Percentiles rank a stretch among this genome's conserved stretches.
These are phyloP conservation scores for Drosophila paramelanica DNA, from an alignment of 2,888 invertebrate species.

Conservation along the genomic window DNA sequence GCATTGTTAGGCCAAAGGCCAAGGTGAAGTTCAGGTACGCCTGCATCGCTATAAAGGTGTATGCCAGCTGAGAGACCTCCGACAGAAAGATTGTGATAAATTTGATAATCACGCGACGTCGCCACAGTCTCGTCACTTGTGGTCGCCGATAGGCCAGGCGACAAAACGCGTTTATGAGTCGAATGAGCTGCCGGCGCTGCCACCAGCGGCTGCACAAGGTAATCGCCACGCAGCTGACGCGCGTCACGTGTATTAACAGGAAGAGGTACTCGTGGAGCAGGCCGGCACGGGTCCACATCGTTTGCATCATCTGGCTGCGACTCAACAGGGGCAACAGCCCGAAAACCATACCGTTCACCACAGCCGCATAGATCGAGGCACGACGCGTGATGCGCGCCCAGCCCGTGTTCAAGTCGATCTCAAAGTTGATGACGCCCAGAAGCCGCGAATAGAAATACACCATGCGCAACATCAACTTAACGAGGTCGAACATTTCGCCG, in stretches of 20 bases:
- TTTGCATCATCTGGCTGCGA: not conserved
- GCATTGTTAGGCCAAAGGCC: not conserved
- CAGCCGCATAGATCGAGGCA: slow-evolving; percentile 34
- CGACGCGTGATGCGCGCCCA: slow-evolving; percentile 24
- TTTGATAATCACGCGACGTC: slow-evolving; percentile 31
- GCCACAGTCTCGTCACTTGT: slow-evolving; percentile 21
- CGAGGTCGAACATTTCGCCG: slow-evolving; percentile 36
- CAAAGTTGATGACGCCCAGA: slow-evolving; percentile 64
- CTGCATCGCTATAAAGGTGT: slow-evolving; percentile 6
- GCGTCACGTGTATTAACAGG: slow-evolving; percentile 31
- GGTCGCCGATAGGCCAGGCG: slow-evolving; percentile 36
- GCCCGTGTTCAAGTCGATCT: slow-evolving; percentile 50
- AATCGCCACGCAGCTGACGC: slow-evolving; percentile 31
- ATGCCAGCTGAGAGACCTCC: slow-evolving; percentile 37
- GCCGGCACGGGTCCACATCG: slow-evolving; percentile 9
- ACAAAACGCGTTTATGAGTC: slow-evolving; percentile 37
- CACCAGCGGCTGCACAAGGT: slow-evolving; percentile 58
- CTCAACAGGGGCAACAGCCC: slow-evolving; percentile 8
- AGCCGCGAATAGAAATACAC: slow-evolving; percentile 43
- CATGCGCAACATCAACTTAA: slow-evolving; percentile 43
- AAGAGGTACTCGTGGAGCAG: slow-evolving; percentile 54
- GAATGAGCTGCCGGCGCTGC: slow-evolving; percentile 38
- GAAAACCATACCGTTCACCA: slow-evolving; percentile 29
- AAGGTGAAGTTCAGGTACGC: not conserved
- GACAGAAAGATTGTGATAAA: not conserved